These are phyloP conservation scores for Urocynchramus pylzowi DNA, from an alignment of 2,113 vertebrate genomes.

Conservation along the genomic window DNA sequence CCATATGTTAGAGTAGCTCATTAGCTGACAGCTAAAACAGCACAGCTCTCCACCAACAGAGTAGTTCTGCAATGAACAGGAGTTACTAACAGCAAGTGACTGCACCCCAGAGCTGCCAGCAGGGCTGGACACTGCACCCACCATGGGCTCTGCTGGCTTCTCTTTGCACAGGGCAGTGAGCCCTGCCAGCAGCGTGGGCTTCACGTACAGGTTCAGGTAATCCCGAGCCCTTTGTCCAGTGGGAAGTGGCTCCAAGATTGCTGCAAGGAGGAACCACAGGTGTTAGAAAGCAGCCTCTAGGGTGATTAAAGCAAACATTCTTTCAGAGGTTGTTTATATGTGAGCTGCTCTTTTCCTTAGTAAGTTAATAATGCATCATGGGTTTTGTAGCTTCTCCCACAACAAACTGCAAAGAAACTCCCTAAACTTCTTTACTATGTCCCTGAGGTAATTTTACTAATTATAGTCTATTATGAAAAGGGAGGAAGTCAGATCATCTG, in stretches of 20 bases:
- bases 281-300: background rate
- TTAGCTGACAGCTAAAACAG: background rate
- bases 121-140: slow-evolving; percentile 56
- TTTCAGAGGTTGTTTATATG: background rate
- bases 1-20: background rate
- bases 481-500: background rate
- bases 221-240: slow-evolving; percentile 76
- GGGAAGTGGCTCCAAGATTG: slow-evolving; percentile 81
- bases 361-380: background rate
- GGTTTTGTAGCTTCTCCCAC: background rate
- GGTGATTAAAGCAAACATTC: background rate
- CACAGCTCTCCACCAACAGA: background rate
- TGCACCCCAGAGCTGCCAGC: background rate
- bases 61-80: fast-evolving
- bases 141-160: slow-evolving; percentile 87
- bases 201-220: slow-evolving; percentile 84
- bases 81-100: background rate
- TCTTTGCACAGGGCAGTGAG: slow-evolving; percentile 89
- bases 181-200: slow-evolving; percentile 82
- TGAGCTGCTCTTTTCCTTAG: background rate
- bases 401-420: background rate
- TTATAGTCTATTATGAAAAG: background rate
- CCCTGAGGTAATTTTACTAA: background rate
- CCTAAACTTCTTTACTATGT: background rate
- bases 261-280: slow-evolving; percentile 66